Base-by-base conservation (phyloP, 2,888 invertebrate species). In the Peribatodes rhomboidaria region DNA sequence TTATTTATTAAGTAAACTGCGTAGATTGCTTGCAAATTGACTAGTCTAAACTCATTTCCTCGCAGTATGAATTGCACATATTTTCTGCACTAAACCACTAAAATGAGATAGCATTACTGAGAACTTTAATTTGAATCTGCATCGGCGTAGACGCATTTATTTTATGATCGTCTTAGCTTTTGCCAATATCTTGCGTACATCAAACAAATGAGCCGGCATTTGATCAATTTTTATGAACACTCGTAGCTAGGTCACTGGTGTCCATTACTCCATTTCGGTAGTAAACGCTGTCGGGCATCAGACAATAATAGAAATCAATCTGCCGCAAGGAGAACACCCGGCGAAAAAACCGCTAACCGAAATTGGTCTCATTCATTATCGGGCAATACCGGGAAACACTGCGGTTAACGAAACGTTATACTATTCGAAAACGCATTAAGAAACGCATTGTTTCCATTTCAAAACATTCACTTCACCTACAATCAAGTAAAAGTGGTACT, bases 321-420 rank as follows among this genome's bases (percentile, higher is more conserved):
- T 83, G 75, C 72, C 77, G 77, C 81, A 87, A 86, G 79, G 84
- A 86, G 88, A 89, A 82, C 85, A 82, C 78, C 80, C 78, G 79
- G 78, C 81, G 27, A 88, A 90, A 89, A 87, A 87, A 79, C 88
- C 87, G 85, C 87, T 88, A 88, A 84, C 84, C 86, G 84, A 89
- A 90, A 85, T 86, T 86, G 78, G 84, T 81, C 81, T 85, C 86
- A 87, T 89, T 89, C 85, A 87, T 85, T 88, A 86, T 79, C 76
- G 61, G 27, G 61, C 57, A 46, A 41, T 60, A 65, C 56, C 60
- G 69, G 76, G 78, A 77, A 85, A 77, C 81, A 72, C 81, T 87
- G 88, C 82, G 88, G 89, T 88, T 86, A 87, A 88, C 87, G 82
- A 87, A 90, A 88, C 58, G 61, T 54, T 66, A 65, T 53, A 57